Conservation (phyloP, 2,888 invertebrate species). For the Caradrina clavipalpis region DNA sequence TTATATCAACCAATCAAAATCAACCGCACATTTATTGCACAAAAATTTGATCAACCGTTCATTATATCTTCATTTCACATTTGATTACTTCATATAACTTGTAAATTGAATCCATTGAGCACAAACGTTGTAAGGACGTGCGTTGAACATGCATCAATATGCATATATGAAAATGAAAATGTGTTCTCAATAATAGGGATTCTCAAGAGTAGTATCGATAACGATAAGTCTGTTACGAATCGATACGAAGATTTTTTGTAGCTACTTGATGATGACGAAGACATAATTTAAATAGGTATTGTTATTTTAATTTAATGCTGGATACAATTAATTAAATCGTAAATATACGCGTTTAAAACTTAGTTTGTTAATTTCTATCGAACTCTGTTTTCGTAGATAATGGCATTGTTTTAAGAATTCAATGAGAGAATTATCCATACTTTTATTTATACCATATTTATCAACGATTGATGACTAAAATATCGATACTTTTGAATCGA, state of each 20-base stretch:
- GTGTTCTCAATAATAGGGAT: constrained; percentile 58
- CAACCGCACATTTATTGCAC: background rate
- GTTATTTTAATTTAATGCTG: too few relatives aligned
- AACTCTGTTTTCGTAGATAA: too few relatives aligned
- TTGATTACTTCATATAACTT: constrained; percentile 51
- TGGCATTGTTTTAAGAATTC: too few relatives aligned
- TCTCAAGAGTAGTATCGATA: constrained; percentile 17
- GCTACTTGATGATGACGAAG: too few relatives aligned
- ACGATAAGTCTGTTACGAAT: background rate
- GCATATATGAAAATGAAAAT: constrained; percentile 83
- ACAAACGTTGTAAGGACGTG: constrained; percentile 65
- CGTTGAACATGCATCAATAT: constrained; percentile 77
- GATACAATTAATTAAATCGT: too few relatives aligned
- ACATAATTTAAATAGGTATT: too few relatives aligned
- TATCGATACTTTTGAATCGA: constrained; percentile 39
- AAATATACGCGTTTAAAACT: too few relatives aligned
- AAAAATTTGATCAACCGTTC: constrained; percentile 28
- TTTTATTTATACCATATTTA: too few relatives aligned
- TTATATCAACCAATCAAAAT: background rate
- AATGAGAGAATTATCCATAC: too few relatives aligned
- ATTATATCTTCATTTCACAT: constrained; percentile 51
- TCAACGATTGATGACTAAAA: constrained; percentile 8
- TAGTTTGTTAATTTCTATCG: too few relatives aligned
- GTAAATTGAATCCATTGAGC: constrained; percentile 59
- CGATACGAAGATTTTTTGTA: too few relatives aligned